phyloP scores from a whole-genome alignment of 1,140 invertebrate species.

The Condylostylus longicornis region DNA sequence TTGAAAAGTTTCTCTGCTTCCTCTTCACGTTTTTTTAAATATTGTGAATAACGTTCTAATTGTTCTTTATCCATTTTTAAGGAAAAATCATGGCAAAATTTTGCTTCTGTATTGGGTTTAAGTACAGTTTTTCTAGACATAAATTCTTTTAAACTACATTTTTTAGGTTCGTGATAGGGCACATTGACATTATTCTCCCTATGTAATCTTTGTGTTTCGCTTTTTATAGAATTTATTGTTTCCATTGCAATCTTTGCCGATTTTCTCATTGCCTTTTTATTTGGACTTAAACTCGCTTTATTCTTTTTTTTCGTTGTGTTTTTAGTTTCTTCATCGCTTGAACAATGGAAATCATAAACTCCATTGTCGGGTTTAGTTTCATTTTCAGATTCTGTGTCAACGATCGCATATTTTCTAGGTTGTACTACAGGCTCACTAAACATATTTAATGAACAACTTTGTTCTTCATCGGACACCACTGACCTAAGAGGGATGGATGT shows the following conservation, averaged over 20 bases:
- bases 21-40: slow-evolving; percentile 3
- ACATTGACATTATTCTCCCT: slow-evolving; percentile 45
- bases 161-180: slow-evolving; percentile 59
- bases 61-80: slow-evolving; percentile 35
- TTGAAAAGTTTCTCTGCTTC: not conserved
- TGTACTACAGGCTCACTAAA: too few species aligned
- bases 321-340: too few species aligned
- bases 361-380: too few species aligned
- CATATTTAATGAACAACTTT: too few species aligned
- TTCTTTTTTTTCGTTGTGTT: too few species aligned
- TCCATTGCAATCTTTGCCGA: slow-evolving; percentile 32
- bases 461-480: too few species aligned
- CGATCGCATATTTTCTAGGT: too few species aligned
- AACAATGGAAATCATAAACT: too few species aligned
- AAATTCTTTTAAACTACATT: slow-evolving; percentile 52
- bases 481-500: too few species aligned
- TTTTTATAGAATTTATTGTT: slow-evolving; percentile 32
- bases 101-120: slow-evolving; percentile 19
- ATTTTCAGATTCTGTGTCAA: too few species aligned
- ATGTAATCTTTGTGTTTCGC: slow-evolving; percentile 42
- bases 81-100: slow-evolving; percentile 23
- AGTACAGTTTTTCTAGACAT: slow-evolving; percentile 32
- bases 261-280: too few species aligned
- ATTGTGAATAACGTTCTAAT: slow-evolving; percentile 35
- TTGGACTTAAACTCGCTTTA: too few species aligned